Percentiles rank a stretch among this genome's conserved stretches.
phyloP scores from a whole-genome alignment of 1,140 invertebrate species.

The Cyclargus thomasi region DNA sequence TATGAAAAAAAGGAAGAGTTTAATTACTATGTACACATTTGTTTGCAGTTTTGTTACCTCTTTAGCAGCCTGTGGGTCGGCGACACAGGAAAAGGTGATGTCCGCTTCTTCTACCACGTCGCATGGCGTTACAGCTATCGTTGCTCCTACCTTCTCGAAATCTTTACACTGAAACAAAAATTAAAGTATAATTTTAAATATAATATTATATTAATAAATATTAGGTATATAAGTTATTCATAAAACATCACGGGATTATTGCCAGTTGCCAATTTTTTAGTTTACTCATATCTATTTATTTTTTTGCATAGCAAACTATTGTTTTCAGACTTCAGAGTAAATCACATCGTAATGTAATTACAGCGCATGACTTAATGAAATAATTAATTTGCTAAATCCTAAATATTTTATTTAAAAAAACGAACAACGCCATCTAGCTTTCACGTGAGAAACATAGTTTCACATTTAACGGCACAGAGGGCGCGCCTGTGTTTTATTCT shows the following conservation, averaged over 20 bases:
- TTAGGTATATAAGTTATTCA: too few species aligned
- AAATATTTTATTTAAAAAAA: constrained; percentile 5
- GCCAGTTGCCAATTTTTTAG: too few species aligned
- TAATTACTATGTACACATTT: neutral
- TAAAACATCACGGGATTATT: too few species aligned
- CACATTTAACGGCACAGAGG: constrained; percentile 38
- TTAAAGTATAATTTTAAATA: constrained; percentile 24
- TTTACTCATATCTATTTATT: too few species aligned
- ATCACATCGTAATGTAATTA: too few species aligned
- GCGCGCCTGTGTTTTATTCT: constrained; percentile 30
- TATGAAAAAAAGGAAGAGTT: too few species aligned
- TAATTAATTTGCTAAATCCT: neutral
- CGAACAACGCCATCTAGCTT: constrained; percentile 40
- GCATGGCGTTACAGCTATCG: constrained; percentile 87
- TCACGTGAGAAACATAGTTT: constrained; percentile 20
- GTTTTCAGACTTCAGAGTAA: too few species aligned
- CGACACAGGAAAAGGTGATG: constrained; percentile 96
- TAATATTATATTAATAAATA: too few species aligned
- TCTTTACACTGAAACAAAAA: constrained; percentile 80
- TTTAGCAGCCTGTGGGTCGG: constrained; percentile 94
- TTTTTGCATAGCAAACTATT: too few species aligned
- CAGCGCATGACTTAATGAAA: neutral
- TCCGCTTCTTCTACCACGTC: constrained; percentile 94
- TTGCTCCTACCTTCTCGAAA: constrained; percentile 85
- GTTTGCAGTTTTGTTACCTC: constrained; percentile 78